Conservation (phyloP, 1,140 invertebrate genomes). For the Acromyrmex charruanus region DNA sequence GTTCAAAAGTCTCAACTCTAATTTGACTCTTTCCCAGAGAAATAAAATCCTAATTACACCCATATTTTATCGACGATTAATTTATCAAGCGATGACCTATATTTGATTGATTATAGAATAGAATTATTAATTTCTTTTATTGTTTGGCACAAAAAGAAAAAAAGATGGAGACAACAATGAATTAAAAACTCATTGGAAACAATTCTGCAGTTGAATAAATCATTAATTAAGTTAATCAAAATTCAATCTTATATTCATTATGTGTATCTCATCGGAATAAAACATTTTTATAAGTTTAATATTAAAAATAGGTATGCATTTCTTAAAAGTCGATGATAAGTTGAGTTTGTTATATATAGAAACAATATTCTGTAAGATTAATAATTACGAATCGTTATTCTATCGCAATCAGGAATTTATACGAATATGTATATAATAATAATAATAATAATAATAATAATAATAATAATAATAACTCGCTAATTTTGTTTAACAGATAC, state of each 20-base stretch:
- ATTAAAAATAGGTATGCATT: neutral
- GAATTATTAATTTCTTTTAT: too few relatives aligned
- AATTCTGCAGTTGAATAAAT: neutral
- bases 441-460: too few relatives aligned
- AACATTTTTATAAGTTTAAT: neutral
- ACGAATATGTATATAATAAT: neutral
- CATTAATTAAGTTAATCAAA: neutral
- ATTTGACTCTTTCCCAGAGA: too few relatives aligned
- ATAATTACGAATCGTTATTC: neutral
- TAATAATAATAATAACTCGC: too few relatives aligned
- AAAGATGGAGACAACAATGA: neutral
- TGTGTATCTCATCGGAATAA: neutral
- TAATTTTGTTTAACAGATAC: constrained; percentile 66
- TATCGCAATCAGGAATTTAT: neutral
- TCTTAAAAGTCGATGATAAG: neutral
- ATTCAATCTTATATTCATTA: neutral
- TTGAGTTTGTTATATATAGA: neutral
- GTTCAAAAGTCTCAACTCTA: too few relatives aligned
- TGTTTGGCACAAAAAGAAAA: too few relatives aligned
- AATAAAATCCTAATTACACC: too few relatives aligned
- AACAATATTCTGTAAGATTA: neutral
- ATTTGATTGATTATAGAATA: too few relatives aligned
- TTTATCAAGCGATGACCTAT: too few relatives aligned
- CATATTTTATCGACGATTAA: too few relatives aligned
- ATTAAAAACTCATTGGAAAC: neutral